phyloP scores from a whole-genome alignment of 2,113 vertebrate species.

The Zapus hudsonius region DNA sequence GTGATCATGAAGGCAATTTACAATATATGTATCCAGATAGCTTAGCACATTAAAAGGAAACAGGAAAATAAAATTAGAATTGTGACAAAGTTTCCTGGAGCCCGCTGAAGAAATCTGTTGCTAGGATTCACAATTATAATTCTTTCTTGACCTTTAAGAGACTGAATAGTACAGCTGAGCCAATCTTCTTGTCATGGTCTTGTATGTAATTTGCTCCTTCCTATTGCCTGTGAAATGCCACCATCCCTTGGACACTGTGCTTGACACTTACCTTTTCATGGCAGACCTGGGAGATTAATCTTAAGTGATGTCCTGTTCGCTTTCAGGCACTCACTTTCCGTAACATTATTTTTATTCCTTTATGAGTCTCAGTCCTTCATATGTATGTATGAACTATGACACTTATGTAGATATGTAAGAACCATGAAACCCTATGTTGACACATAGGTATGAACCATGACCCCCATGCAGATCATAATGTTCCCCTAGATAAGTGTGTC shows the following conservation, averaged over 20 bases:
- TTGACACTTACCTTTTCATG: slow-evolving; percentile 5
- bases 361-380: neutral
- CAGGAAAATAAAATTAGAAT: neutral
- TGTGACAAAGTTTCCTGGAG: neutral
- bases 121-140: neutral
- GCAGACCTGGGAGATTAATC: neutral
- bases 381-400: neutral
- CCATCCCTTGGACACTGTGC: neutral
- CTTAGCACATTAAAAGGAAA: neutral
- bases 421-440: neutral
- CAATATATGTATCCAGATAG: neutral
- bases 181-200: slow-evolving; percentile 37
- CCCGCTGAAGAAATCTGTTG: neutral
- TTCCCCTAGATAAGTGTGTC: neutral
- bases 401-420: neutral
- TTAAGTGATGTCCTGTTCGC: neutral
- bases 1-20: neutral
- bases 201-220: slow-evolving; percentile 14
- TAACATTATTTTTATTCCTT: neutral
- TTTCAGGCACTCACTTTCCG: neutral
- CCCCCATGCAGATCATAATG: neutral
- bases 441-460: neutral
- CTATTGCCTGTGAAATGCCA: slow-evolving; percentile 51
- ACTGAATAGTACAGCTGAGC: neutral
- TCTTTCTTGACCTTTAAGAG: slow-evolving; percentile 53